A percentile compares a stretch with the other conserved stretches of the same genome.
These are phyloP conservation scores for Ibidorhyncha struthersii DNA, from an alignment of 2,113 vertebrate genomes.

Conservation along the genomic window DNA sequence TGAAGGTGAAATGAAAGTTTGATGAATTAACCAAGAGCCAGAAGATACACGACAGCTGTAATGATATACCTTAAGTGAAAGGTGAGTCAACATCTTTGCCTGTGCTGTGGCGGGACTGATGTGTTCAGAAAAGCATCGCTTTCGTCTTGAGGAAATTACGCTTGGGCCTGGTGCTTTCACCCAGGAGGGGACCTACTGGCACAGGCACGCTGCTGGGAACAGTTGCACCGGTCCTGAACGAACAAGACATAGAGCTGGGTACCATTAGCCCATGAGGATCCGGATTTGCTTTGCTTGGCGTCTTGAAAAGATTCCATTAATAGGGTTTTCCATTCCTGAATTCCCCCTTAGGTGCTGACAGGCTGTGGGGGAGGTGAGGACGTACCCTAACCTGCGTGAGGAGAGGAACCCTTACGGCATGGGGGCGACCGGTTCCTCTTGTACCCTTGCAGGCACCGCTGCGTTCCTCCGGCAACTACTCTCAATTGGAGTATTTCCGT, in stretches of 20 bases:
- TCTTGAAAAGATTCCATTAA: neutral
- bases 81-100: neutral
- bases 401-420: accelerated
- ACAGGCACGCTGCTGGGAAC: accelerated
- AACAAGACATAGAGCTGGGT: accelerated
- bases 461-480: neutral
- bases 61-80: slow-evolving; percentile 26
- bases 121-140: accelerated
- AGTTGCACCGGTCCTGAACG: neutral
- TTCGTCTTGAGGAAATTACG: accelerated
- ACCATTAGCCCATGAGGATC: accelerated
- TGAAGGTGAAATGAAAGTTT: slow-evolving; percentile 47
- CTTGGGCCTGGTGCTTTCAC: neutral
- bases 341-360: accelerated
- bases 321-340: neutral
- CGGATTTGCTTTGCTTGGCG: neutral
- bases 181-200: neutral
- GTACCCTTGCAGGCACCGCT: neutral
- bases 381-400: accelerated
- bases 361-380: neutral
- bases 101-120: neutral
- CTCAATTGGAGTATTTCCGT: accelerated
- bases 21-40: slow-evolving; percentile 34
- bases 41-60: neutral
- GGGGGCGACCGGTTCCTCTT: accelerated